These are phyloP conservation scores for Achatina immaculata DNA, from an alignment of 1,140 invertebrate species.

Conservation along the genomic window DNA sequence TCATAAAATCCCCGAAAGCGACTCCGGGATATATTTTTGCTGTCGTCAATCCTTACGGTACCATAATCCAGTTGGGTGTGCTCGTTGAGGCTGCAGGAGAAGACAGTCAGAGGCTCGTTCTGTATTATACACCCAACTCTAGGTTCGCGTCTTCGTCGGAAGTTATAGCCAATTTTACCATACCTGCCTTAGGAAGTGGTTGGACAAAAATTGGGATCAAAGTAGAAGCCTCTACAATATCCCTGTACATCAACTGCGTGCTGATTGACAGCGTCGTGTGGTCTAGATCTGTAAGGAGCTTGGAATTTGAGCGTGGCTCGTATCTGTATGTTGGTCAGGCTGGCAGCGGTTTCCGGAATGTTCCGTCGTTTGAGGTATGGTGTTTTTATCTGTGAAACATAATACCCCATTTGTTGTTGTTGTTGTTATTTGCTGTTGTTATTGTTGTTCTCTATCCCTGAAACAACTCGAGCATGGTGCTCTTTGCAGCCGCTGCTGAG, in stretches of 20 bases:
- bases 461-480: too few relatives aligned
- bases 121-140: conserved; percentile 52
- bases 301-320: conserved; percentile 47
- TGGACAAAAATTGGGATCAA: conserved; percentile 49
- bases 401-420: not conserved
- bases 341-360: conserved; percentile 35
- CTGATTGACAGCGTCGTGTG: conserved; percentile 35
- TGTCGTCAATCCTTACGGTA: conserved; percentile 53
- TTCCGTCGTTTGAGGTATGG: conserved; percentile 48
- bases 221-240: conserved; percentile 44
- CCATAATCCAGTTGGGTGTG: conserved; percentile 52
- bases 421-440: not conserved
- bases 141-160: conserved; percentile 33
- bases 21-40: conserved; percentile 52
- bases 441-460: too few relatives aligned
- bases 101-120: conserved; percentile 38
- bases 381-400: not conserved
- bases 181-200: conserved; percentile 39
- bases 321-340: conserved; percentile 45
- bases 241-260: conserved; percentile 50
- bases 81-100: conserved; percentile 32
- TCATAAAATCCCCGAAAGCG: conserved; percentile 35
- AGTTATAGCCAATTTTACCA: conserved; percentile 48
- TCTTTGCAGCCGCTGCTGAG: too few relatives aligned
- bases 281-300: conserved; percentile 14